Evolutionary conservation across 2,888 invertebrate species (phyloP).

Genomic region (Ommatoiulus sabulosus): DNA sequence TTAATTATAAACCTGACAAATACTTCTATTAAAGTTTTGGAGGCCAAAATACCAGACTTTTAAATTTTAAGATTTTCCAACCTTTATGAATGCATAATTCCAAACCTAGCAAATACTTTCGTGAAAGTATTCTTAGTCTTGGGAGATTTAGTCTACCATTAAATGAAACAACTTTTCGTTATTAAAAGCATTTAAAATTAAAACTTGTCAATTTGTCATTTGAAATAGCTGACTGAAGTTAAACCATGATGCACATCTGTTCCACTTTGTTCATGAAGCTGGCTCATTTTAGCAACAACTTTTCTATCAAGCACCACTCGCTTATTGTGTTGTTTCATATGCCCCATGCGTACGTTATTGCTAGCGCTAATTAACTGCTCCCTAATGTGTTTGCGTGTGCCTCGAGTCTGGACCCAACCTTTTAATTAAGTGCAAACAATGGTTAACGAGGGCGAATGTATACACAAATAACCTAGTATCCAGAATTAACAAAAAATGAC

Average conservation of each 20-base stretch:
- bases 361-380: neutral
- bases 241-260: neutral
- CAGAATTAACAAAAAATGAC: constrained; percentile 4
- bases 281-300: neutral
- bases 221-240: neutral
- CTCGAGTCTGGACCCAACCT: neutral
- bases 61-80: too few relatives aligned
- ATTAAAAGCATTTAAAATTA: neutral
- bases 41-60: too few relatives aligned
- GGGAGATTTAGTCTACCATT: too few relatives aligned
- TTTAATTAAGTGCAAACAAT: constrained; percentile 40
- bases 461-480: neutral
- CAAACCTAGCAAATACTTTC: neutral
- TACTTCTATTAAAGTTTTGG: too few relatives aligned
- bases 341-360: neutral
- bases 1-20: too few relatives aligned
- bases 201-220: neutral
- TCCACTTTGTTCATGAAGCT: neutral
- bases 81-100: too few relatives aligned
- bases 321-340: neutral
- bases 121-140: too few relatives aligned
- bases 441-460: neutral
- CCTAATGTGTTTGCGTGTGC: neutral
- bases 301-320: neutral
- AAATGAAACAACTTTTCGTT: too few relatives aligned